These are phyloP conservation scores for Thunnus albacares DNA, from an alignment of 2,797 vertebrate species.

Conservation along the genomic window DNA sequence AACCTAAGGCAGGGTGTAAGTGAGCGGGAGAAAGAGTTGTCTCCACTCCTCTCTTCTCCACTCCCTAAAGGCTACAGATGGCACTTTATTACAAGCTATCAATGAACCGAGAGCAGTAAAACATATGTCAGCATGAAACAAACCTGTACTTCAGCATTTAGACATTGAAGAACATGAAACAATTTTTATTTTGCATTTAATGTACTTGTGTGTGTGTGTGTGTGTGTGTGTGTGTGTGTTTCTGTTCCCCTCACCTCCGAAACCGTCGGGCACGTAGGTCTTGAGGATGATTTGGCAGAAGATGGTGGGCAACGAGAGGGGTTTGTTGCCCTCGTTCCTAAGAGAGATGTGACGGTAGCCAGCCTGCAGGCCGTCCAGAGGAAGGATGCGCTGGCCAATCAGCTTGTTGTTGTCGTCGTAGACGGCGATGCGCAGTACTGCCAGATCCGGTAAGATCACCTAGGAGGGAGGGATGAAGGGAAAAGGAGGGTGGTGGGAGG, in stretches of 20 bases:
- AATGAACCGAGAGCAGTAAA: constrained; percentile 52
- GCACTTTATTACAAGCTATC: constrained; percentile 44
- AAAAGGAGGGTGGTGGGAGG: background rate
- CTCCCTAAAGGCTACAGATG: constrained; percentile 48
- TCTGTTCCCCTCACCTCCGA: constrained; percentile 90
- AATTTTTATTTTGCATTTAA: background rate
- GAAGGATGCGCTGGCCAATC: constrained; percentile 97
- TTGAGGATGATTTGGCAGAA: constrained; percentile 99
- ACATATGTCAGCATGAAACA: constrained; percentile 25
- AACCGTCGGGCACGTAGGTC: constrained; percentile 98
- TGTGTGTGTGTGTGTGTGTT: background rate
- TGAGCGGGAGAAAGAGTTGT: constrained; percentile 14
- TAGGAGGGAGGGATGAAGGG: constrained; percentile 63
- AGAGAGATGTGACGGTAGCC: constrained; percentile 98
- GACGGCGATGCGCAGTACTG: constrained; percentile 96
- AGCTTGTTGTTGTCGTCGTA: constrained; percentile 98
- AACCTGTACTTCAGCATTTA: constrained; percentile 12
- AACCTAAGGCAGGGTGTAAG: constrained; percentile 45
- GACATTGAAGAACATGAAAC: background rate
- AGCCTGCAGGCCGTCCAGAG: constrained; percentile 97
- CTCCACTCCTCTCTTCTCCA: background rate
- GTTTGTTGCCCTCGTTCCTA: constrained; percentile 98
- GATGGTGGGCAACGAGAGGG: constrained; percentile 95
- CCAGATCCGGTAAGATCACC: constrained; percentile 98
- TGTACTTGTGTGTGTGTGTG: background rate